Evolutionary conservation across 2,888 invertebrate genomes (phyloP).

Genomic region (Antheraea assamensis): DNA sequence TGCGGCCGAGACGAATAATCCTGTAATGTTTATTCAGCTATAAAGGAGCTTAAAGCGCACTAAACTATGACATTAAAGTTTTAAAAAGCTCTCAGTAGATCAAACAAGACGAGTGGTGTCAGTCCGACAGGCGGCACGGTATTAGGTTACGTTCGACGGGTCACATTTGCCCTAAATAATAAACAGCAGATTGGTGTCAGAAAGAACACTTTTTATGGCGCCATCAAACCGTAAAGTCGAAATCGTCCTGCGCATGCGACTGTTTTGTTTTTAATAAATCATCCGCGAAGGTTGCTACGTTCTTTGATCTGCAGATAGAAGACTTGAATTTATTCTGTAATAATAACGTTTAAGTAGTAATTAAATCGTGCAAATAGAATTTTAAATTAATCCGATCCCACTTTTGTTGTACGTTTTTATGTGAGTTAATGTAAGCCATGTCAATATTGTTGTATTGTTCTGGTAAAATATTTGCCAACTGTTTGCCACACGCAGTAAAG

Average conservation of each 20-base stretch:
- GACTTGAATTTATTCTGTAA: constrained; percentile 12
- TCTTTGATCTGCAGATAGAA: constrained; percentile 56
- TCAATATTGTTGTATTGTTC: not conserved
- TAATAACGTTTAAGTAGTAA: not conserved
- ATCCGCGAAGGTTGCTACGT: constrained; percentile 61
- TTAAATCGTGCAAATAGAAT: constrained; percentile 9
- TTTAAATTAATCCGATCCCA: constrained; percentile 4
- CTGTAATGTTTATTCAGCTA: constrained; percentile 74
- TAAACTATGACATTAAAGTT: constrained; percentile 80
- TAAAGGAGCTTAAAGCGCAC: constrained; percentile 75
- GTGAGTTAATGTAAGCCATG: not conserved
- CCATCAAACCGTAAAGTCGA: constrained; percentile 72
- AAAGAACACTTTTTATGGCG: constrained; percentile 79
- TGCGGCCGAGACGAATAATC: constrained; percentile 57
- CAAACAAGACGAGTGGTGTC: constrained; percentile 77
- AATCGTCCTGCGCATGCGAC: constrained; percentile 47
- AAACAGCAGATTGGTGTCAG: constrained; percentile 81
- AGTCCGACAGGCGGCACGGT: constrained; percentile 71
- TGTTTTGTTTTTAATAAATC: constrained; percentile 75
- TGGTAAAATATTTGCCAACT: not conserved
- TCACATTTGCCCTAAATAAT: constrained; percentile 79
- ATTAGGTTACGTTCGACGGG: constrained; percentile 68
- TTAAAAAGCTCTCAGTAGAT: constrained; percentile 82
- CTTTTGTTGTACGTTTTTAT: not conserved
- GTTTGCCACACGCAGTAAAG: not conserved